Percentiles rank a stretch among this genome's conserved stretches.
Evolutionary conservation across 2,888 invertebrate species (phyloP).

Genomic region (Lithodes maja): DNA sequence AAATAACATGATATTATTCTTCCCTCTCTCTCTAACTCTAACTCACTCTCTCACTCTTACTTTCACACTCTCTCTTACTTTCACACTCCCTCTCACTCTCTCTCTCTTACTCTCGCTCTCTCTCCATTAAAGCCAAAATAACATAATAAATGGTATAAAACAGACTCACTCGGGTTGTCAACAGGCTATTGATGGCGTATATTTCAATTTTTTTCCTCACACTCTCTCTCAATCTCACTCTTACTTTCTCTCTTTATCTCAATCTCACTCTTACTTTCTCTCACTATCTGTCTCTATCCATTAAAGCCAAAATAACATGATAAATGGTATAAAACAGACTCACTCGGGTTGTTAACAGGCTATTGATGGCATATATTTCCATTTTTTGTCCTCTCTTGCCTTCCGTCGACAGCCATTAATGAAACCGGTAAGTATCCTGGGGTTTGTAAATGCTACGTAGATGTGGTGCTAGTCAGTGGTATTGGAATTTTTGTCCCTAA

Average conservation of each 20-base stretch:
- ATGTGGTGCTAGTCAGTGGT: conserved; percentile 66
- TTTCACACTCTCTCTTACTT: background rate
- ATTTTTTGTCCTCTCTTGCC: conserved; percentile 67
- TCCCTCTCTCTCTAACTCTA: no score
- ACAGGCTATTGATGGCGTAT: conserved; percentile 68
- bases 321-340: conserved; percentile 61
- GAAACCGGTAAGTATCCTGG: conserved; percentile 55
- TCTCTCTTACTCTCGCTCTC: no score
- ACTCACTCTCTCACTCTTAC: background rate
- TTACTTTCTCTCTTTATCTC: background rate
- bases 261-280: background rate
- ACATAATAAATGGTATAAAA: conserved; percentile 43
- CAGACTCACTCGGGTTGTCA: conserved; percentile 55
- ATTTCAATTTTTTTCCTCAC: conserved; percentile 30
- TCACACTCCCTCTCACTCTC: no score
- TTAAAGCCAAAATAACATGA: conserved; percentile 57
- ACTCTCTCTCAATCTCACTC: no score
- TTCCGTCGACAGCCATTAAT: conserved; percentile 65
- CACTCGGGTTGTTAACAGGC: conserved; percentile 58
- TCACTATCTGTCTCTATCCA: conserved; percentile 23
- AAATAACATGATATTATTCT: no score
- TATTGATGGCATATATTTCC: conserved; percentile 69
- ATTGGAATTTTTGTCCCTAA: conserved; percentile 31
- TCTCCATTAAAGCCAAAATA: background rate
- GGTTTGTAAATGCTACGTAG: conserved; percentile 65